Conservation (phyloP, 1,140 invertebrate genomes). For the Zaprionus camerounensis region DNA sequence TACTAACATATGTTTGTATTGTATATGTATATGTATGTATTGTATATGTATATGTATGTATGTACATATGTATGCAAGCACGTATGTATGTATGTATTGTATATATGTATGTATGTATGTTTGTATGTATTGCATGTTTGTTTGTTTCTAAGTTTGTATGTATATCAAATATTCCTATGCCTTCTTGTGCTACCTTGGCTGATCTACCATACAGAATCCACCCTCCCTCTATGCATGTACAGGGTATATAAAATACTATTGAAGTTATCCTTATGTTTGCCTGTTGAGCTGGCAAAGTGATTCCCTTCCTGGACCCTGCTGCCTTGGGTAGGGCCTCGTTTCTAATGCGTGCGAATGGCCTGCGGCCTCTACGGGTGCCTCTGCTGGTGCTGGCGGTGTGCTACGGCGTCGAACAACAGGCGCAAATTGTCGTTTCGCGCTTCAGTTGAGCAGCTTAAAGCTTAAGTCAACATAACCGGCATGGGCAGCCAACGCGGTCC, state of each 20-base stretch:
- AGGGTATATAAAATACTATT: conserved; percentile 44
- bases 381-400: not conserved
- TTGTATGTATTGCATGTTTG: too few relatives aligned
- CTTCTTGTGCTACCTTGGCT: not conserved
- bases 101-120: too few relatives aligned
- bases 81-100: too few relatives aligned
- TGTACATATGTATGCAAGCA: too few relatives aligned
- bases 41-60: too few relatives aligned
- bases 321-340: not conserved
- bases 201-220: not conserved
- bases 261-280: conserved; percentile 27
- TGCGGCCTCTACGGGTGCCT: not conserved
- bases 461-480: conserved; percentile 68
- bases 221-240: not conserved
- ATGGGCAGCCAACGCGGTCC: conserved; percentile 31
- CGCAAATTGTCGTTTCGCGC: conserved; percentile 79
- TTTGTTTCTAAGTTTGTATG: too few relatives aligned
- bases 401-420: conserved; percentile 58
- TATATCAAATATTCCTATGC: too few relatives aligned
- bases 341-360: conserved; percentile 53
- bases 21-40: too few relatives aligned
- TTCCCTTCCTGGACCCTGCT: conserved; percentile 17
- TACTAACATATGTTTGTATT: too few relatives aligned
- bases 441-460: conserved; percentile 81
- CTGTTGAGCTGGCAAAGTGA: conserved; percentile 40